These are phyloP conservation scores for Limnothrissa miodon DNA, from an alignment of 2,113 vertebrate species.

Conservation along the genomic window DNA sequence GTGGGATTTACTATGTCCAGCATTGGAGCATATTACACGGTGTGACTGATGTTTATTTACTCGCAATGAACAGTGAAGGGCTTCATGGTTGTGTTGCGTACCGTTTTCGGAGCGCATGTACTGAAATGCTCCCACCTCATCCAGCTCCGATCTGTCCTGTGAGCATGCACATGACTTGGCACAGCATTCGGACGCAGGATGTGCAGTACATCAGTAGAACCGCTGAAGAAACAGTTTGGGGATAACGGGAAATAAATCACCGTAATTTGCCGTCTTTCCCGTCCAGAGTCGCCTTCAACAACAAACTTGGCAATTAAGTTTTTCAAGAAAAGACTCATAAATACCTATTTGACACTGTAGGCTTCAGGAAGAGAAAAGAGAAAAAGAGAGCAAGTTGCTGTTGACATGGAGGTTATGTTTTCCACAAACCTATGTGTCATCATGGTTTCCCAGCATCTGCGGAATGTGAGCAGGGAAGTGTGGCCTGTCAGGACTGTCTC, in stretches of 20 bases:
- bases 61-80: background rate
- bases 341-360: background rate
- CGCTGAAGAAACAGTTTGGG: background rate
- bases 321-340: background rate
- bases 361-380: background rate
- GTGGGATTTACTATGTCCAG: background rate
- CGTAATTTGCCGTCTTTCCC: background rate
- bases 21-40: background rate
- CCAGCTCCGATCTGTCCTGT: background rate
- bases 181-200: background rate
- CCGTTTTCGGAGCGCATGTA: background rate
- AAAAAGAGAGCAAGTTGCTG: background rate
- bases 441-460: slow-evolving; percentile 40
- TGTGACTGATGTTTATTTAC: slow-evolving; percentile 3
- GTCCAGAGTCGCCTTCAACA: background rate
- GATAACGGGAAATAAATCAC: background rate
- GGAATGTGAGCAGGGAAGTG: slow-evolving; percentile 52
- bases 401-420: background rate
- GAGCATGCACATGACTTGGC: background rate
- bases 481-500: slow-evolving; percentile 47
- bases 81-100: background rate
- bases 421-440: slow-evolving; percentile 16
- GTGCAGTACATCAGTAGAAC: background rate
- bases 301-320: background rate
- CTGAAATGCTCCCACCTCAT: background rate